phyloP scores from a whole-genome alignment of 2,797 vertebrate genomes.

The Syndactyla subalaris region DNA sequence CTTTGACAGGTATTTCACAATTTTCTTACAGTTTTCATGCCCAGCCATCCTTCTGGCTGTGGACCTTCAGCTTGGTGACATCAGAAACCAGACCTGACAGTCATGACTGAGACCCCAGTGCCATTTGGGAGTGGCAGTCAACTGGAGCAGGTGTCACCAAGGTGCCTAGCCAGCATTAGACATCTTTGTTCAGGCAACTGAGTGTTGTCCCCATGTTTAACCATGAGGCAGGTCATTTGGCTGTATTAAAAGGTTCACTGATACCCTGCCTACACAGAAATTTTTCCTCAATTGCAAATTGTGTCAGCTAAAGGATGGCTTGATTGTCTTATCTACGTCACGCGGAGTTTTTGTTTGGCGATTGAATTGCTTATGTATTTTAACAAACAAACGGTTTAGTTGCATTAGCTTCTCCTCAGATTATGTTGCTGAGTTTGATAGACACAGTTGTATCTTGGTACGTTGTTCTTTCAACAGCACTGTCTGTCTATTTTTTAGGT shows the following conservation, averaged over 20 bases:
- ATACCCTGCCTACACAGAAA: not conserved
- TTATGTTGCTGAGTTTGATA: not conserved
- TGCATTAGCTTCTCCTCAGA: not conserved
- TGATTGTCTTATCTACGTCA: not conserved
- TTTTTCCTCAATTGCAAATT: not conserved
- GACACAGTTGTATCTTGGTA: rapidly evolving
- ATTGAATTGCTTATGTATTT: not conserved
- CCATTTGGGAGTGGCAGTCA: not conserved
- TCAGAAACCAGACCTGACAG: not conserved
- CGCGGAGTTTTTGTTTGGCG: not conserved
- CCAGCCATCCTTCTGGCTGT: rapidly evolving
- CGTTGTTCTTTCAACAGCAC: not conserved
- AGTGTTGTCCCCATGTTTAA: rapidly evolving
- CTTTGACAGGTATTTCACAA: not conserved
- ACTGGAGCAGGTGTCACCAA: not conserved
- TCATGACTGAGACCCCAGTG: not conserved
- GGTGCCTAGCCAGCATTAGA: not conserved
- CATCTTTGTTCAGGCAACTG: not conserved
- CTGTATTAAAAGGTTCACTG: not conserved
- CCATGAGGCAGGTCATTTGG: not conserved
- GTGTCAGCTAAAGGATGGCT: not conserved
- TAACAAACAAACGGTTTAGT: not conserved
- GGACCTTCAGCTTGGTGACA: not conserved
- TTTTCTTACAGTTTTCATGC: not conserved
- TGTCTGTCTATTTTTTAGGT: not conserved